Base-by-base conservation (phyloP, 2,113 vertebrate genomes). In the Onychorhynchus coronatus region DNA sequence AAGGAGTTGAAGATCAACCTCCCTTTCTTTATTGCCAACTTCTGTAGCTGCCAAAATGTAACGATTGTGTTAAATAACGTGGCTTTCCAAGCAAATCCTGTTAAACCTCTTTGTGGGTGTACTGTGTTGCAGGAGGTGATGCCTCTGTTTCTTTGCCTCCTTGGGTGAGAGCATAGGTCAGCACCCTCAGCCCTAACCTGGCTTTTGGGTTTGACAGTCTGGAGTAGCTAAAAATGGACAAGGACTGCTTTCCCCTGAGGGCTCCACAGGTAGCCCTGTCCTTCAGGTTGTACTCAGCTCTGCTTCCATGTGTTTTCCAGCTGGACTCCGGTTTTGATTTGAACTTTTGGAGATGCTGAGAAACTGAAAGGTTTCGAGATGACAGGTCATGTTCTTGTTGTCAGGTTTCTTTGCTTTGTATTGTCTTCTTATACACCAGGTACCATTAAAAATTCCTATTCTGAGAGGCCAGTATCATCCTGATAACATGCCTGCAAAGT, bases 221-320 rank as follows among this genome's bases (percentile, higher is more conserved):
- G 56, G 11, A 41, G n/a, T 19, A 30, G 31, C 23, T 63, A 11
- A 28, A 66, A 19, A 17, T 0, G 4, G 49, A 6, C 52, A 10
- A 13, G 68, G 59, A 18, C 9, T 39, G 2, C 3, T 47, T 59
- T 70, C 8, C 33, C 46, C 31, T 3, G 23, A 25, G 23, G 24
- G 5, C 33, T 72, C 67, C 16, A 3, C 33, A 33, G 2, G 5
- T 42, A 42, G 11, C 14, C 35, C 41, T 33, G 18, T 44, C 44
- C 58, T 86, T 8, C 67, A 18, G 4, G 5, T 12, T 19, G 37
- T 22, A 1, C 55, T 81, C 3, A 0, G 31, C 68, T 81, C 37
- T 0, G 0, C 37, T 42, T 63, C 12, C 24, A 2, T 0, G 0
- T 3, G 0, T 56, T 44, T 63, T 37, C 35, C 25, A 28, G 2